Conservation (phyloP, 1,140 invertebrate species). For the Drosophila sechellia region DNA sequence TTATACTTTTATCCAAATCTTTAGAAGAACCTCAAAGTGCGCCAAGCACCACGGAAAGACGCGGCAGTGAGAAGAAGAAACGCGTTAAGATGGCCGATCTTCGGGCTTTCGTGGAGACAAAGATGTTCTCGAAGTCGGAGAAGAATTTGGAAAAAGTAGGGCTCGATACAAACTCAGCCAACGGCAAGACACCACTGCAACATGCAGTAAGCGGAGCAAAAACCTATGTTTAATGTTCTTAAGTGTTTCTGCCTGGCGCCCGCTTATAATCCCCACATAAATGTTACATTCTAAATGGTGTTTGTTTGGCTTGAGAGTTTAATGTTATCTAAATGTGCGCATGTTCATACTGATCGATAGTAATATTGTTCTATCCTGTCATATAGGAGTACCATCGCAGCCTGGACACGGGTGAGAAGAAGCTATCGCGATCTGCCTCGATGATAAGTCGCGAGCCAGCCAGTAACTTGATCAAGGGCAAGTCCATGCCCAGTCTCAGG, state of each 20-base stretch:
- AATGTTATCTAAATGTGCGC: conserved; percentile 16
- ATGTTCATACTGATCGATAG: too few relatives aligned
- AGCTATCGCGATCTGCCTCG: conserved; percentile 88
- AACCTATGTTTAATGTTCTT: conserved; percentile 59
- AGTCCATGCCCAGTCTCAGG: conserved; percentile 98
- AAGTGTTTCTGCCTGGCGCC: conserved; percentile 45
- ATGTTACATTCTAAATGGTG: conserved; percentile 17
- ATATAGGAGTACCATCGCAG: conserved; percentile 91
- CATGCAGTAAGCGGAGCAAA: conserved; percentile 81
- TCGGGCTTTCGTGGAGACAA: conserved; percentile 95
- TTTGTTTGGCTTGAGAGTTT: conserved; percentile 54
- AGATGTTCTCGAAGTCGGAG: conserved; percentile 95
- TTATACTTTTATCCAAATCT: neutral
- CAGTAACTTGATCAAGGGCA: conserved; percentile 94
- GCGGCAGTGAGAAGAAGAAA: conserved; percentile 93
- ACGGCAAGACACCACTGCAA: conserved; percentile 84
- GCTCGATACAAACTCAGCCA: conserved; percentile 88
- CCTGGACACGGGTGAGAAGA: conserved; percentile 91
- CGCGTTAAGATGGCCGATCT: conserved; percentile 96
- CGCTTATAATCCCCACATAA: conserved; percentile 28
- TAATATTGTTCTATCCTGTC: conserved; percentile 9
- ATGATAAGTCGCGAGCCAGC: conserved; percentile 86
- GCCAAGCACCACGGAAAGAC: conserved; percentile 86
- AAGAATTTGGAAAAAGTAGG: conserved; percentile 95
- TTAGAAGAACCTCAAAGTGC: conserved; percentile 86